A percentile compares a stretch with the other conserved stretches of the same genome.
These are phyloP conservation scores for Mystacides longicornis DNA, from an alignment of 2,888 invertebrate species.

Conservation along the genomic window DNA sequence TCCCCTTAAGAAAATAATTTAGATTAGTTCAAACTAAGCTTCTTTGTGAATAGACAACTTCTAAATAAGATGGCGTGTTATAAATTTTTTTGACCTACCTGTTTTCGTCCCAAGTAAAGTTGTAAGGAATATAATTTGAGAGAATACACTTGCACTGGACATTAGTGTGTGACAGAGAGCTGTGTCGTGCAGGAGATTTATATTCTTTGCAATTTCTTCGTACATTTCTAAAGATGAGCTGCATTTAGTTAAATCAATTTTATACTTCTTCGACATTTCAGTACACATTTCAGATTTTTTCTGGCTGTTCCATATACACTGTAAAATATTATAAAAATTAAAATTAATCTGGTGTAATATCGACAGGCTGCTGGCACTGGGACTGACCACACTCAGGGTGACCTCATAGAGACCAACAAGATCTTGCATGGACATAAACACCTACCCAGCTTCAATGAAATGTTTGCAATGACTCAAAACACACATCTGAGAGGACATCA, in stretches of 20 bases:
- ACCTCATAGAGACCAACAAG: no score
- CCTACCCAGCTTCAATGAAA: no score
- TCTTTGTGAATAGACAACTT: no score
- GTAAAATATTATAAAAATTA: slow-evolving; percentile 15
- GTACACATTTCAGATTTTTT: slow-evolving; percentile 32
- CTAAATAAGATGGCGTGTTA: no score
- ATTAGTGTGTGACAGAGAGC: slow-evolving; percentile 39
- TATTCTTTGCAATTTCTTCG: slow-evolving; percentile 32
- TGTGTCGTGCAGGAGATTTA: slow-evolving; percentile 30
- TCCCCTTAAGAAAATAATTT: no score
- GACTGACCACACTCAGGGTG: no score
- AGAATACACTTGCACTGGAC: slow-evolving; percentile 44
- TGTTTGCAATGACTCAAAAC: no score
- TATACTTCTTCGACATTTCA: slow-evolving; percentile 32
- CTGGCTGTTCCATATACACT: slow-evolving; percentile 34
- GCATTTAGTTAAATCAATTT: slow-evolving; percentile 31
- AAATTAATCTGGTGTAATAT: neutral
- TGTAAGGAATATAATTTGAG: slow-evolving; percentile 49
- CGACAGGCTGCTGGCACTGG: no score
- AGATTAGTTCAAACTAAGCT: no score
- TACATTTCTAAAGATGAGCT: slow-evolving; percentile 32
- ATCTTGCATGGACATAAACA: no score
- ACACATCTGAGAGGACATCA: no score
- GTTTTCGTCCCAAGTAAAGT: slow-evolving; percentile 45
- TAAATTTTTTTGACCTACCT: no score